These are phyloP conservation scores for Drosophila jambulina DNA, from an alignment of 1,140 invertebrate species.

Conservation along the genomic window DNA sequence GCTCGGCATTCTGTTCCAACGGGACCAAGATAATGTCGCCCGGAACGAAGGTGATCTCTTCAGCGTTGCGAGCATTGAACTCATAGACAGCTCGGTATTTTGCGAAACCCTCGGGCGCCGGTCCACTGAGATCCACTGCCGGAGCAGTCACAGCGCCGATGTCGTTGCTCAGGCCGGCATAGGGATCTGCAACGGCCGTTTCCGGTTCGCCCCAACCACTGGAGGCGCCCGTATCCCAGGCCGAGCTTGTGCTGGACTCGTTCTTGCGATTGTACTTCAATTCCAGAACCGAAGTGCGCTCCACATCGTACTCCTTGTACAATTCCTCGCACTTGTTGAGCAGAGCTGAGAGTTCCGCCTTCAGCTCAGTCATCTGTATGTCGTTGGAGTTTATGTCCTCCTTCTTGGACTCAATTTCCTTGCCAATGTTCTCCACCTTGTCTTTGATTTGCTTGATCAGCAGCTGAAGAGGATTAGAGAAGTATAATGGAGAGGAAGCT, in stretches of 20 bases:
- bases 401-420: slow-evolving; percentile 91
- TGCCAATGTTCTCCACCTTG: slow-evolving; percentile 88
- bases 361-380: slow-evolving; percentile 90
- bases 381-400: slow-evolving; percentile 94
- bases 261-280: slow-evolving; percentile 86
- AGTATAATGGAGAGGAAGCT: background rate
- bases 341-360: slow-evolving; percentile 85
- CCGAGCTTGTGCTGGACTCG: slow-evolving; percentile 73
- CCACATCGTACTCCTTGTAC: slow-evolving; percentile 87
- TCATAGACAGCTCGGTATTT: slow-evolving; percentile 97
- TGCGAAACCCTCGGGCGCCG: slow-evolving; percentile 86
- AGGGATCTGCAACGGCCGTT: slow-evolving; percentile 54
- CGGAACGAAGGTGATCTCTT: slow-evolving; percentile 97
- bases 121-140: slow-evolving; percentile 67
- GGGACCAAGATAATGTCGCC: slow-evolving; percentile 97
- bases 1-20: slow-evolving; percentile 94
- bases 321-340: slow-evolving; percentile 87
- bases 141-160: slow-evolving; percentile 46
- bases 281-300: slow-evolving; percentile 86
- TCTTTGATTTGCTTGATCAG: slow-evolving; percentile 94
- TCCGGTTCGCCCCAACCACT: slow-evolving; percentile 86
- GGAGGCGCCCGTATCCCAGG: slow-evolving; percentile 81
- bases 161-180: slow-evolving; percentile 62
- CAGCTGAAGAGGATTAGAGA: slow-evolving; percentile 70
- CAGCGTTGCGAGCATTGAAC: slow-evolving; percentile 95